Evolutionary conservation across 2,113 vertebrate species (phyloP), one percentile per base, ranked within the genome.

Genomic region (Ctenodactylus gundi): DNA sequence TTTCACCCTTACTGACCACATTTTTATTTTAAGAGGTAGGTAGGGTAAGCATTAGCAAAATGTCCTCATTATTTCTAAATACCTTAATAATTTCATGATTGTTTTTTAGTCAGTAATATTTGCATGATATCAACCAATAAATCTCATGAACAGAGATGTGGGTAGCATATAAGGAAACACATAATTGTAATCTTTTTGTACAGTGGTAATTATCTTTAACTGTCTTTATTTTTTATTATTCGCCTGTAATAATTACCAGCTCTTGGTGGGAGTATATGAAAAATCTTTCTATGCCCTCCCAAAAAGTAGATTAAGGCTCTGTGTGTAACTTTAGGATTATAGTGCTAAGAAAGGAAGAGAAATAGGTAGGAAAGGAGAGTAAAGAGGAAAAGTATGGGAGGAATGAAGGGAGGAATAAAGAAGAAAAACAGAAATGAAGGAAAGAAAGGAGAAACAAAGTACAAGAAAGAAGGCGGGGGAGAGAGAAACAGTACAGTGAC

Each of bases 41-140:
- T 65, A 65, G 55, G 17, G 15, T 96, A 84, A 67, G n/a, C 41
- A 36, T 73, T 94, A 62, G 11, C 8, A 82, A 58, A 75, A 73
- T 60, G 46, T 78, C 4, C 55, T 73, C 88, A 83, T 75, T 84
- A 77, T 93, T 96, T 95, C 25, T 76, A 73, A 88, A 39, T 80
- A 60, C 49, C 17, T 29, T 82, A 78, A 65, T 78, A 60, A 81
- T 93, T 77, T 53, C 18, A 41, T 75, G 65, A 80, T 87, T 64
- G 12, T 75, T 93, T 2, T 80, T 89, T 85, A 88, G 34, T 76
- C n/a, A 70, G 1, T 89, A 95, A 65, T 85, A 51, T 13, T 13
- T 82, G 29, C 29, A 72, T 5, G 58, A 10, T 87, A 73, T 36
- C n/a, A 94, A 78, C 23, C 70, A 90, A 80, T 81, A 81, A 73